Evolutionary conservation across 1,140 invertebrate genomes (phyloP).

Genomic region (Camponotus vicinus): DNA sequence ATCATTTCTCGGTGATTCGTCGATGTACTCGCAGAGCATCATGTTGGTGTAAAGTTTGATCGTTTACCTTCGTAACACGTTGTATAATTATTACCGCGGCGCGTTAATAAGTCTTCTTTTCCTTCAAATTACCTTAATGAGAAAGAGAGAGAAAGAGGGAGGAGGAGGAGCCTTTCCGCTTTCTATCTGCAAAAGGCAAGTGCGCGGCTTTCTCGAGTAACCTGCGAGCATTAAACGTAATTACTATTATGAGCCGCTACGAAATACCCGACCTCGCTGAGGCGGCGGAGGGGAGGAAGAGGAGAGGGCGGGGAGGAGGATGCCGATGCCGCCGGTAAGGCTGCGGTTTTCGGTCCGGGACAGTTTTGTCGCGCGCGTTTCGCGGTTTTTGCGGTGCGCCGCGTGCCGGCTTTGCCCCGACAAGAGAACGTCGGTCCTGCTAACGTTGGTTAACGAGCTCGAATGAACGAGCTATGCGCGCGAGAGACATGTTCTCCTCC

Average conservation of each 20-base stretch:
- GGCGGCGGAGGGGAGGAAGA: too few relatives aligned
- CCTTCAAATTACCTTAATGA: too few relatives aligned
- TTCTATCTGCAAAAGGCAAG: too few relatives aligned
- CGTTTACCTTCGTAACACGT: too few relatives aligned
- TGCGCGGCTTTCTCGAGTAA: slow-evolving; percentile 5
- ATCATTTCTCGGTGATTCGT: too few relatives aligned
- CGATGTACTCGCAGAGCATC: too few relatives aligned
- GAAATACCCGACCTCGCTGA: background rate
- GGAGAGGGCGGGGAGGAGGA: too few relatives aligned
- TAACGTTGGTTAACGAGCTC: slow-evolving; percentile 70
- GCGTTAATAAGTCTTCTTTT: too few relatives aligned
- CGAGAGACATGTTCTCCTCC: background rate
- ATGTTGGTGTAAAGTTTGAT: too few relatives aligned
- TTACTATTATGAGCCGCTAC: slow-evolving; percentile 39
- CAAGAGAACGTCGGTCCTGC: slow-evolving; percentile 62
- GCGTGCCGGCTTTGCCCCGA: slow-evolving; percentile 56
- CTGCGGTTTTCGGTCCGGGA: slow-evolving; percentile 40
- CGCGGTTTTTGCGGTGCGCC: slow-evolving; percentile 65
- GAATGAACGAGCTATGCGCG: slow-evolving; percentile 61
- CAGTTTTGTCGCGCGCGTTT: slow-evolving; percentile 64
- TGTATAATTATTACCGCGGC: too few relatives aligned
- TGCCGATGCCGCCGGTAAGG: background rate
- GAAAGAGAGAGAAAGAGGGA: too few relatives aligned
- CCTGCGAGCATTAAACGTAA: slow-evolving; percentile 9
- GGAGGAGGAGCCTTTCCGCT: background rate